Base-by-base conservation (phyloP, 2,888 invertebrate species). In the Sarcophaga variegata region DNA sequence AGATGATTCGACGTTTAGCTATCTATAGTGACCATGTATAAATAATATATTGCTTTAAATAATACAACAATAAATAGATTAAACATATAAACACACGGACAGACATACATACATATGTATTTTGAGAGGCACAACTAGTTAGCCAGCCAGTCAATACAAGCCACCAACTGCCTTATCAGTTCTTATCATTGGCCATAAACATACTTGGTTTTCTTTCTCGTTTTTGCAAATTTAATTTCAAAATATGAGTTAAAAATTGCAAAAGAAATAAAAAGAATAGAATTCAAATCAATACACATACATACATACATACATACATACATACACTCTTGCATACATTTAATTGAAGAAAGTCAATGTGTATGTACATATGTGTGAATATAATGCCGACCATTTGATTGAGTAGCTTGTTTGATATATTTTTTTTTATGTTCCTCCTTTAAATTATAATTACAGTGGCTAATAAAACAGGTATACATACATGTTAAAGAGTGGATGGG, bases 111-210 rank as follows among this genome's bases (percentile, higher is more conserved):
- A 10, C 8, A 10, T 8, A 37, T 37, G 37, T 37, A 37, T 37
- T 37, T 37, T 37, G 2, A 37, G 37, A 37, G 37, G 37, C 37
- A 8, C 2, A 37, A 1, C 37, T 10, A 37, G 37, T 37, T 10
- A 37, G 37, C 37, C 37, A 63, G 37, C 63, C 20, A 11, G 20
- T 59, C 59, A 27, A 49, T 69, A 37, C 20, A 60, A n/a, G 60
- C 37, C n/a, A 22, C n/a, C 71, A 80, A 72, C 47, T 74, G 45
- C 60, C 81, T 85, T 85, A 85, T 85, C 85, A 81, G 70, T 62
- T 77, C 72, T 78, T 85, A 85, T 85, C 81, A 66, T 81, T 81
- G 45, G 67, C 62, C 49, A 72, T 81, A 72, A 47, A 70, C 37
- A 37, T 4, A 62, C 67, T 72, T 71, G 78, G 49, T 64, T 72